These are phyloP conservation scores for Panthera uncia DNA, from an alignment of 2,113 vertebrate genomes.

Conservation along the genomic window DNA sequence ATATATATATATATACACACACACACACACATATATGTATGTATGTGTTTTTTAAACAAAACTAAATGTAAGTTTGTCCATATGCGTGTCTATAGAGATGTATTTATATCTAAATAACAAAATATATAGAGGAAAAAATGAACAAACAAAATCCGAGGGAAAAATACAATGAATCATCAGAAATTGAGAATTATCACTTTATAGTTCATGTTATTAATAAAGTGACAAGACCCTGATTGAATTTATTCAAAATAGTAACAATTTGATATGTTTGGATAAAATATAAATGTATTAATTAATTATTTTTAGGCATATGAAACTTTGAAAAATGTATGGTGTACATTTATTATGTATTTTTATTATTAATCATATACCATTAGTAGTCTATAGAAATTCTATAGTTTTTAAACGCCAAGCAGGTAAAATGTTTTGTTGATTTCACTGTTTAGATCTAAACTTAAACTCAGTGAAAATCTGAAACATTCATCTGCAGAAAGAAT, in stretches of 20 bases:
- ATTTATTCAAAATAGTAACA: background rate
- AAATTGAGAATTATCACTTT: background rate
- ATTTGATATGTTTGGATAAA: constrained; percentile 1
- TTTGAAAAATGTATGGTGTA: background rate
- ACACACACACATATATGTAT: background rate
- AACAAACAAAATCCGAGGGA: constrained; percentile 1
- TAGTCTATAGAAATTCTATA: background rate
- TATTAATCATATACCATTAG: background rate
- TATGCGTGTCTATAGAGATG: background rate
- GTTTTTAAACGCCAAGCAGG: constrained; percentile 22
- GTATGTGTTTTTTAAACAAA: constrained; percentile 6
- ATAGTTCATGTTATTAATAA: background rate
- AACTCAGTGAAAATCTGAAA: constrained; percentile 10
- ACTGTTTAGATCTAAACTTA: constrained; percentile 19
- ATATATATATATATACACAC: background rate
- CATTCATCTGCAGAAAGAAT: background rate
- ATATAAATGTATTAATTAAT: background rate
- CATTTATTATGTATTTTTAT: background rate
- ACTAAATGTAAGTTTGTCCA: background rate
- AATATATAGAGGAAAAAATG: constrained; percentile 4
- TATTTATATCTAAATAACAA: background rate
- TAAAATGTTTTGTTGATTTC: constrained; percentile 26
- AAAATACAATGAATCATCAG: background rate
- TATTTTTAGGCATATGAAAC: background rate
- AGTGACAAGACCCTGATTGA: background rate